phyloP scores from a whole-genome alignment of 2,113 vertebrate species.

The Limanda limanda region DNA sequence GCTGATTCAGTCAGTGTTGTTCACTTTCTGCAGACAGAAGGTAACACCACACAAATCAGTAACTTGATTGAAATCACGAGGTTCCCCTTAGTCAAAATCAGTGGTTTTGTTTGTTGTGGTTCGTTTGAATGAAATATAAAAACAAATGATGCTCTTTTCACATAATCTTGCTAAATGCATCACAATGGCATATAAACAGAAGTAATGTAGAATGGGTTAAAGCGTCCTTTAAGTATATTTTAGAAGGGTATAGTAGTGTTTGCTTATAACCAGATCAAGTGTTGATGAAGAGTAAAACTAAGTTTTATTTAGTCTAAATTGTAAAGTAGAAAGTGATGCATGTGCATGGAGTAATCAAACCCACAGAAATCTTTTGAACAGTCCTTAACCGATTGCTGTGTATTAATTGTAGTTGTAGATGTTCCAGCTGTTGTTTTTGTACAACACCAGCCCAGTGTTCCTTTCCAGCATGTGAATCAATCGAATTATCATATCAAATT shows the following conservation, averaged over 20 bases:
- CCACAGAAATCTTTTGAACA: background rate
- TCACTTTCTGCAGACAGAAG: constrained; percentile 24
- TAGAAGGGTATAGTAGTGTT: background rate
- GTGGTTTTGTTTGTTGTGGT: background rate
- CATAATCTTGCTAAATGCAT: background rate
- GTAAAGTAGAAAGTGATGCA: too few relatives aligned
- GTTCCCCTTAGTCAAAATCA: background rate
- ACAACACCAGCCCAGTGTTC: background rate
- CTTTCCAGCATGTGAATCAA: constrained; percentile 31
- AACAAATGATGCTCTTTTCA: background rate
- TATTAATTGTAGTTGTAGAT: background rate
- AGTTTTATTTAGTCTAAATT: background rate
- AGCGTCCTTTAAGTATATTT: background rate
- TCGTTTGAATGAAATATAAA: background rate
- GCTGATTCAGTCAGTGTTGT: background rate
- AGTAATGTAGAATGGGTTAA: background rate
- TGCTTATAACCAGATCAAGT: background rate
- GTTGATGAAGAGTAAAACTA: background rate
- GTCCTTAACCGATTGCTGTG: background rate
- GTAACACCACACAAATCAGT: background rate
- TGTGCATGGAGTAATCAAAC: too few relatives aligned
- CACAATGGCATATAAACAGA: too few relatives aligned
- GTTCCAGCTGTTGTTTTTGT: constrained; percentile 7
- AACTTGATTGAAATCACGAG: background rate
- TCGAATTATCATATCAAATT: constrained; percentile 19